Base-by-base conservation (phyloP, 2,113 vertebrate species). In the Ailuropoda melanoleuca region DNA sequence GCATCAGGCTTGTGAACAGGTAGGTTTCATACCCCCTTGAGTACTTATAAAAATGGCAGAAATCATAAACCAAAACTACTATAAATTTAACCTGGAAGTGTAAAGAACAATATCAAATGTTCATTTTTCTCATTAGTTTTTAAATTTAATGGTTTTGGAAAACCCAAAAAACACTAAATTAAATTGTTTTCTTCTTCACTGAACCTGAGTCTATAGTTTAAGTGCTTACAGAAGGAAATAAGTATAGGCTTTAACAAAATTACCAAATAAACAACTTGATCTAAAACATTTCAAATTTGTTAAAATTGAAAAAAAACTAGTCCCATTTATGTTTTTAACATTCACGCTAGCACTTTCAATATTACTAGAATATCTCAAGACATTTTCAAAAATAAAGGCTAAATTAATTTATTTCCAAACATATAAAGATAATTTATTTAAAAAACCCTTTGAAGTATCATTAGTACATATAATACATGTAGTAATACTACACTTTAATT, bases 221-320 rank as follows among this genome's bases (percentile, higher is more conserved):
- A 90, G 21, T 88, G 39, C 81, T 89, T 81, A 90, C 0, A 29
- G 31, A 81, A 89, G 48, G 66, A 81, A 92, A 75, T 31, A 39
- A 62, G 26, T 53, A 56, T 8, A 84, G 62, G 29, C 11, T 95
- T 97, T 74, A 88, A 8, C 17, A 66, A 37, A 93, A 50, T 72
- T 94, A 81, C 34, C 64, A 70, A 97, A 90, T 82, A 94, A 97
- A 78, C 4, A 90, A 50, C 15, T 74, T 90, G 72, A 48, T 82
- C 90, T 94, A 95, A 97, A 95, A 82, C 24, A 92, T 31, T 95
- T 93, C 24, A 87, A 70, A 94, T 87, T 84, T 95, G 70, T 75
- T 96, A 74, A 90, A 95, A 86, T 82, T 70, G 68, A 50, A 84
- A 88, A 15, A 58, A 96, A 95, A 90, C 17, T 46, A 93, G 18